Evolutionary conservation across 2,113 vertebrate genomes (phyloP).

Genomic region (Chaetops frenatus): DNA sequence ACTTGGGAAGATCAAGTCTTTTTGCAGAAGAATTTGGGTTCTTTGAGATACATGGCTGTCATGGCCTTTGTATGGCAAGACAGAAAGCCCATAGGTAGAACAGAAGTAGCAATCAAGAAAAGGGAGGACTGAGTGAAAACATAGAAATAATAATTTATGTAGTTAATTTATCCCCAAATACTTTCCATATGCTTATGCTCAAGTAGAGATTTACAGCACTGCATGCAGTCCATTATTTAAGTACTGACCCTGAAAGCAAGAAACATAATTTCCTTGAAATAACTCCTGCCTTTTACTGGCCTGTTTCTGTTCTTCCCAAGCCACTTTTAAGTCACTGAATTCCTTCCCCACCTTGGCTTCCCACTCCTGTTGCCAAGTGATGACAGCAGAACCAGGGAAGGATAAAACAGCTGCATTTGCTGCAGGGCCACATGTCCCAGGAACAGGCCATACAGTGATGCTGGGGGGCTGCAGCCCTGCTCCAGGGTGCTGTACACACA

Average conservation of each 20-base stretch:
- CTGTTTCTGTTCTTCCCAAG: background rate
- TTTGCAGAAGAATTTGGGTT: background rate
- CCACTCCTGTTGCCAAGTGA: background rate
- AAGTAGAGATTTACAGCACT: background rate
- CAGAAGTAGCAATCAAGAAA: background rate
- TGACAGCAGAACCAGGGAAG: background rate
- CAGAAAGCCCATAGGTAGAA: background rate
- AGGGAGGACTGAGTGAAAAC: slow-evolving; percentile 6
- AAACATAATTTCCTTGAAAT: background rate
- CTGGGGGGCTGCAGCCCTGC: background rate
- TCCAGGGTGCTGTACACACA: background rate
- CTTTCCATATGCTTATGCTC: background rate
- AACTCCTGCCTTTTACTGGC: background rate
- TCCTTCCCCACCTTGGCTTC: background rate
- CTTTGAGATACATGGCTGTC: background rate
- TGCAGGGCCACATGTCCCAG: rapidly evolving
- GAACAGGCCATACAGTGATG: rapidly evolving
- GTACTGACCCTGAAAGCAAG: background rate
- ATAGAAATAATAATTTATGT: slow-evolving; percentile 21
- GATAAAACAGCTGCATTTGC: background rate
- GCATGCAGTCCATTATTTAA: background rate
- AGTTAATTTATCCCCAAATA: slow-evolving; percentile 2
- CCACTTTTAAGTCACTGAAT: background rate
- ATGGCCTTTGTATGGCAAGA: background rate
- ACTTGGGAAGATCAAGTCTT: background rate